phyloP scores from a whole-genome alignment of 2,888 invertebrate species.

The Mesochorus sp. region DNA sequence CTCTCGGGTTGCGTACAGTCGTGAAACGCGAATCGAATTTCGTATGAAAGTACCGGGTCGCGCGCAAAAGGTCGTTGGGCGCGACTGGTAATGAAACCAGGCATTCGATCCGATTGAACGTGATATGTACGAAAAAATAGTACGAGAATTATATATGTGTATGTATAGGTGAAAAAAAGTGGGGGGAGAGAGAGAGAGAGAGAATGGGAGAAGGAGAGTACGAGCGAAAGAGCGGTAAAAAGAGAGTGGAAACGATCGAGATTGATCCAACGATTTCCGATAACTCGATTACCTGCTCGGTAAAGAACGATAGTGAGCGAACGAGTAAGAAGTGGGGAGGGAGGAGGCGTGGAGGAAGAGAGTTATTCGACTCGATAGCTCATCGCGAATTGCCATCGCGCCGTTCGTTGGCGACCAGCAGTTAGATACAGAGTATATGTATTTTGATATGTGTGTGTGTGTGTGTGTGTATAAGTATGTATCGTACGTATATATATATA shows the following conservation, averaged over 20 bases:
- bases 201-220: not conserved
- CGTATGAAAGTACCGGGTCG: conserved; percentile 33
- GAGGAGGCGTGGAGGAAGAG: not conserved
- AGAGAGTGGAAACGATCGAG: conserved; percentile 39
- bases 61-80: conserved; percentile 24
- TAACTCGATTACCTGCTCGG: conserved; percentile 48
- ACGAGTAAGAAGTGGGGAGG: not conserved
- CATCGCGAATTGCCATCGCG: conserved; percentile 48
- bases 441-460: not conserved
- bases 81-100: conserved; percentile 37
- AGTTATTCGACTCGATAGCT: conserved; percentile 45
- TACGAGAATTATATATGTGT: no score
- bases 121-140: not conserved
- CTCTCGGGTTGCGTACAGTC: no score
- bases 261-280: conserved; percentile 53
- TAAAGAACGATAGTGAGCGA: conserved; percentile 31
- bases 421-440: conserved; percentile 23
- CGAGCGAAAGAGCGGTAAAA: not conserved
- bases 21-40: conserved; percentile 42
- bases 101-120: conserved; percentile 5
- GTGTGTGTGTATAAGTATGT: no score
- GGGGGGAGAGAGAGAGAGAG: not conserved
- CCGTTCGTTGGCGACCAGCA: conserved; percentile 46
- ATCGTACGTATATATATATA: not conserved
- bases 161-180: no score